These are phyloP conservation scores for Drosophila yakuba DNA, from an alignment of 1,140 invertebrate genomes.

Conservation along the genomic window DNA sequence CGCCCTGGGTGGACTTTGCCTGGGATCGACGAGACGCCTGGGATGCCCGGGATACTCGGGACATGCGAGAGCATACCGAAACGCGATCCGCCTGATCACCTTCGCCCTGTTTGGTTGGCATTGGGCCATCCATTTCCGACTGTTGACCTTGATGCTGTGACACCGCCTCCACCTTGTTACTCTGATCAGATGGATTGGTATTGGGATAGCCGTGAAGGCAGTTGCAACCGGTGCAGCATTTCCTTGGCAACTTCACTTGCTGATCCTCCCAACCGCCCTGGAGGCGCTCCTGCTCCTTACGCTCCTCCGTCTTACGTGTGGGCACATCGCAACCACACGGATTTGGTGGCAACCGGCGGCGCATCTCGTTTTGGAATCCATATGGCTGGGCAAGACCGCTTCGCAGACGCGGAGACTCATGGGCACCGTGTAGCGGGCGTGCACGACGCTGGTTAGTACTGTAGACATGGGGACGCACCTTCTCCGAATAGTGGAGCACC, in stretches of 20 bases:
- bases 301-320: no score
- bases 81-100: neutral
- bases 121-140: neutral
- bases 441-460: neutral
- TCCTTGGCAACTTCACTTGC: neutral
- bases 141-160: neutral
- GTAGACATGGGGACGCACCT: constrained; percentile 14
- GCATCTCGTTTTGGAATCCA: neutral
- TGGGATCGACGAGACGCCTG: neutral
- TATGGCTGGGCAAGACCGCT: constrained; percentile 33
- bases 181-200: neutral
- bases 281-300: constrained; percentile 1
- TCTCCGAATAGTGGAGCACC: constrained; percentile 29
- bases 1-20: neutral
- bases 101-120: neutral
- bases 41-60: neutral
- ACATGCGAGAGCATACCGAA: constrained; percentile 7
- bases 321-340: neutral
- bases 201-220: neutral
- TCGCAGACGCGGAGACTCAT: constrained; percentile 1
- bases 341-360: neutral
- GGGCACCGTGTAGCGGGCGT: neutral
- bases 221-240: constrained; percentile 11
- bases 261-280: constrained; percentile 32
- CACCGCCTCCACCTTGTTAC: neutral